phyloP scores from a whole-genome alignment of 2,888 invertebrate species.

The Dinocampus coccinellae region DNA sequence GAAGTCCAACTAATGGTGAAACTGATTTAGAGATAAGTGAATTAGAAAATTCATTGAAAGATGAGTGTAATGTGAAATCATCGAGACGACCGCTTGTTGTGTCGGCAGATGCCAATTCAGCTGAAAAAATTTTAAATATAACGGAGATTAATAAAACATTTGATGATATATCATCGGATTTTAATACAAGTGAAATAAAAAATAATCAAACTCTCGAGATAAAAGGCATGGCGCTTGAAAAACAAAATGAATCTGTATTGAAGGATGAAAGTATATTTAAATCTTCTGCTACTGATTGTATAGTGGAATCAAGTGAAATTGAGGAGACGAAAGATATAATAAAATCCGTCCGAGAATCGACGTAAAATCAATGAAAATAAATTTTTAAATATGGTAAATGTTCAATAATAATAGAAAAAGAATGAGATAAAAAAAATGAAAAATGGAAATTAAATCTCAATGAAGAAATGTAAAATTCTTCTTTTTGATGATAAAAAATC shows the following conservation, averaged over 20 bases:
- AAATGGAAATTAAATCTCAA: constrained; percentile 30
- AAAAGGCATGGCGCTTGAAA: not conserved
- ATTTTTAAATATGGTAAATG: constrained; percentile 3
- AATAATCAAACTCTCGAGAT: not conserved
- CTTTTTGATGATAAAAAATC: constrained; percentile 38
- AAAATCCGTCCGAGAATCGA: constrained; percentile 15
- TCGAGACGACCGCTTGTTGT: constrained; percentile 26
- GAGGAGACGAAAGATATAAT: constrained; percentile 12
- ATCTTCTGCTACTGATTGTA: constrained; percentile 20
- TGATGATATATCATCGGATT: not conserved
- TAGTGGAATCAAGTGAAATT: constrained; percentile 18
- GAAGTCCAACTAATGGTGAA: constrained; percentile 16
- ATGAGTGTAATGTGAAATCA: constrained; percentile 27
- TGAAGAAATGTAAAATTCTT: constrained; percentile 30
- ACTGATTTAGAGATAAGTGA: constrained; percentile 28
- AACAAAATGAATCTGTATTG: not conserved
- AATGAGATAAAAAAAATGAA: constrained; percentile 25
- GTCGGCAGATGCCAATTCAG: not conserved
- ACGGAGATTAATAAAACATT: not conserved
- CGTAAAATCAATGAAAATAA: constrained; percentile 8
- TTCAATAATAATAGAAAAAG: not conserved
- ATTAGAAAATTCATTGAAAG: constrained; percentile 16
- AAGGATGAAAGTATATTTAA: constrained; percentile 10
- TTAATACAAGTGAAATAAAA: not conserved
- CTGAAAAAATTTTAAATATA: not conserved